A percentile compares a stretch with the other conserved stretches of the same genome.
Evolutionary conservation across 2,113 vertebrate genomes (phyloP).

Genomic region (Oophaga pumilio): DNA sequence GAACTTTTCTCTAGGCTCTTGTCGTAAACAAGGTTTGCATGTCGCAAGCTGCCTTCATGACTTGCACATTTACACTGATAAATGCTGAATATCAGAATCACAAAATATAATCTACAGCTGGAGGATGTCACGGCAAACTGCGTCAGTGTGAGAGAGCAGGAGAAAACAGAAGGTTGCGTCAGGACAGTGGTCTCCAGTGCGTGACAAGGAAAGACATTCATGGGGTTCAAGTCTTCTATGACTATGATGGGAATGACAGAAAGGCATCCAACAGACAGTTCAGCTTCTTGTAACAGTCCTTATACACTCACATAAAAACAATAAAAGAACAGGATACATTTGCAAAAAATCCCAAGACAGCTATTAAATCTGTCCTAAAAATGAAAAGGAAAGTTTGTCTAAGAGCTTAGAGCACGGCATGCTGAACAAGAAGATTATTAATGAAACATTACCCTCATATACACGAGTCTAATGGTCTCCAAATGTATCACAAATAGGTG

Average conservation of each 20-base stretch:
- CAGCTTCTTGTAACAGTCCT: conserved; percentile 24
- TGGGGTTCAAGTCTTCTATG: conserved; percentile 14
- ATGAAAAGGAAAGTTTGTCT: not conserved
- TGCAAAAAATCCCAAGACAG: conserved; percentile 39
- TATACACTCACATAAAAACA: conserved; percentile 17
- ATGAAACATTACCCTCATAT: not conserved
- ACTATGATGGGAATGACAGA: conserved; percentile 54
- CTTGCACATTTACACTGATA: conserved; percentile 3
- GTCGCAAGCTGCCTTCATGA: not conserved
- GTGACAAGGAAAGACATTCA: conserved; percentile 48
- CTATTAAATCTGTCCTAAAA: conserved; percentile 23
- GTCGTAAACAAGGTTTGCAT: not conserved
- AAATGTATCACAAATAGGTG: not conserved
- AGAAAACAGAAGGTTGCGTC: conserved; percentile 29
- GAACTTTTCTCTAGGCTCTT: conserved; percentile 1
- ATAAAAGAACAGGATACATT: conserved; percentile 25
- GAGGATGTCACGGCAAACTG: not conserved
- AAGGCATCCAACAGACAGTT: conserved; percentile 28
- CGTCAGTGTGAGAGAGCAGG: not conserved
- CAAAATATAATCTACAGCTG: not conserved
- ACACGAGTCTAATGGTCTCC: not conserved
- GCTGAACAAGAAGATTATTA: not conserved
- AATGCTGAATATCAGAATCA: not conserved
- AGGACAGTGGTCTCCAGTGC: conserved; percentile 43
- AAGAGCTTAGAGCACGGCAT: not conserved